These are phyloP conservation scores for Tenualosa ilisha DNA, from an alignment of 2,797 vertebrate genomes.

Conservation along the genomic window DNA sequence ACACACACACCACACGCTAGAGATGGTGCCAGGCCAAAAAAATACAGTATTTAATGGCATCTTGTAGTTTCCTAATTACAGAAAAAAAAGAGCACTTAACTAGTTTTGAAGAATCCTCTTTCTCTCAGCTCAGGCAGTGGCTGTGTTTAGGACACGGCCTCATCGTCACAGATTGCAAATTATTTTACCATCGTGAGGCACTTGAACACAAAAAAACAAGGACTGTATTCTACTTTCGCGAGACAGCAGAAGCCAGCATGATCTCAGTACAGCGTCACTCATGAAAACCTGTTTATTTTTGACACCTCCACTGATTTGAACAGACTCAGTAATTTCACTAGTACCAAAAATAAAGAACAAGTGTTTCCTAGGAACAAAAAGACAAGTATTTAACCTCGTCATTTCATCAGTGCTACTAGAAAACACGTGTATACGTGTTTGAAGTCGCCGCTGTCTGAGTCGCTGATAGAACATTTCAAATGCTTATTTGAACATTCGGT, in stretches of 20 bases:
- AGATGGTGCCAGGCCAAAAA: slow-evolving; percentile 69
- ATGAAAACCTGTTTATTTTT: slow-evolving; percentile 29
- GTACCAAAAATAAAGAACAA: slow-evolving; percentile 49
- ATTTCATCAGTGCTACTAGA: background rate
- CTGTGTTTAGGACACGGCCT: slow-evolving; percentile 66
- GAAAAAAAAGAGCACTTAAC: slow-evolving; percentile 52
- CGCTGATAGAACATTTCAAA: slow-evolving; percentile 12
- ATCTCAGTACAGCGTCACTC: slow-evolving; percentile 32
- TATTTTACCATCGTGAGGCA: slow-evolving; percentile 60
- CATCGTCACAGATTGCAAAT: slow-evolving; percentile 46
- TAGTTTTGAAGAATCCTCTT: slow-evolving; percentile 47
- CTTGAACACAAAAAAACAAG: slow-evolving; percentile 49
- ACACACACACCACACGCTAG: background rate
- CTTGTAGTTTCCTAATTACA: slow-evolving; percentile 64
- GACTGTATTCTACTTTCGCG: slow-evolving; percentile 47
- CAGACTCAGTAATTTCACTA: slow-evolving; percentile 37
- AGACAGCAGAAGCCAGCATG: slow-evolving; percentile 52
- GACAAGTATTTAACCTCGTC: slow-evolving; percentile 15
- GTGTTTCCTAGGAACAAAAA: slow-evolving; percentile 41
- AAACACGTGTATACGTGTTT: slow-evolving; percentile 11
- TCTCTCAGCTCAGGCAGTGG: slow-evolving; percentile 67
- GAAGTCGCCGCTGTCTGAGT: background rate
- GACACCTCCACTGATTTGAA: background rate
- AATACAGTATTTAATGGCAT: slow-evolving; percentile 68
- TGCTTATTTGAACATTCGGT: slow-evolving; percentile 2